phyloP scores from a whole-genome alignment of 2,797 vertebrate genomes.

The Onychomys arenicola region DNA sequence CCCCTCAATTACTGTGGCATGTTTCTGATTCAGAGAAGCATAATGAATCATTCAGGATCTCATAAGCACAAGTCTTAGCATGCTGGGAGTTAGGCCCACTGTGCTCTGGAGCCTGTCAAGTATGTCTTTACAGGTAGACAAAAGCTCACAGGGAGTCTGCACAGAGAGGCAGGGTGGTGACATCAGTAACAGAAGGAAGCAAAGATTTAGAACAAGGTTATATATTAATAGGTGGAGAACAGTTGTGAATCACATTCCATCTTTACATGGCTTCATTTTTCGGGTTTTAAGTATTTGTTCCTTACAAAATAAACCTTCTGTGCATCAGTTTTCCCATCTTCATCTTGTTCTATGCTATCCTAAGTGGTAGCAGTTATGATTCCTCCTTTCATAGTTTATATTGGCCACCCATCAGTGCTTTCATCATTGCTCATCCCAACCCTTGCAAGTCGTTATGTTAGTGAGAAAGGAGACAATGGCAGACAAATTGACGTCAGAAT shows the following conservation, averaged over 20 bases:
- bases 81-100: background rate
- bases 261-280: background rate
- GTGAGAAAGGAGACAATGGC: background rate
- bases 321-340: background rate
- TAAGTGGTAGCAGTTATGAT: background rate
- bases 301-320: background rate
- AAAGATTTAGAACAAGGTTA: background rate
- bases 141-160: background rate
- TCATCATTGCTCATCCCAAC: background rate
- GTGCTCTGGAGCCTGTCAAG: background rate
- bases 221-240: background rate
- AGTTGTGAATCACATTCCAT: background rate
- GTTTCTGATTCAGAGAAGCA: background rate
- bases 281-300: background rate
- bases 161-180: background rate
- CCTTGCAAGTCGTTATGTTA: too few species aligned
- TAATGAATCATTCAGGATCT: background rate
- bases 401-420: background rate
- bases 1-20: background rate
- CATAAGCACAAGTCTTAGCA: background rate
- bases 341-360: background rate
- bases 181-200: background rate
- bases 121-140: background rate
- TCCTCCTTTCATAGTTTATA: background rate
- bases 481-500: background rate